phyloP scores from a whole-genome alignment of 2,888 invertebrate genomes.

The Chloromyia formosa region DNA sequence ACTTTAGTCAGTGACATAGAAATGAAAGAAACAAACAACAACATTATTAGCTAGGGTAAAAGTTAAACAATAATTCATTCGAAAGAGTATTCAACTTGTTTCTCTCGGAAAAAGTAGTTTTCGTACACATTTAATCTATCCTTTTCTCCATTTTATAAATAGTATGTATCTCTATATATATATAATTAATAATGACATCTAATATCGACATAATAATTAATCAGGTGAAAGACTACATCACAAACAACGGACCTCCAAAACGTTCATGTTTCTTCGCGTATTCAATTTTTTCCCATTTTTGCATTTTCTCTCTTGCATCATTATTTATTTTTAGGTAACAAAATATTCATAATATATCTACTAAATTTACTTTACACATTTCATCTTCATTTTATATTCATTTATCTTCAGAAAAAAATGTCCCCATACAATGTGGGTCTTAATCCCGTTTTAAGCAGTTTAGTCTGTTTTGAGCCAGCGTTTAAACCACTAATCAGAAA shows the following conservation, averaged over 20 bases:
- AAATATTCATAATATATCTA: conserved; percentile 33
- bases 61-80: neutral
- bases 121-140: neutral
- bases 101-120: neutral
- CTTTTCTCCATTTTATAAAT: neutral
- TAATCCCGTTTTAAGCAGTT: neutral
- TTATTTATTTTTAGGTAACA: conserved; percentile 33
- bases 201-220: conserved; percentile 43
- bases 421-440: neutral
- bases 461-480: conserved; percentile 4
- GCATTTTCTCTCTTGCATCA: conserved; percentile 13
- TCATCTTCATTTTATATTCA: too few species aligned
- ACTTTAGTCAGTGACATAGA: neutral
- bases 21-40: conserved; percentile 19
- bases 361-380: conserved; percentile 30
- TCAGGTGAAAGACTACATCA: conserved; percentile 37
- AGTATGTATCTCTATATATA: neutral
- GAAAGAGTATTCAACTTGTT: neutral
- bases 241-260: conserved; percentile 42
- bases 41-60: neutral
- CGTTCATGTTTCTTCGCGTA: too few species aligned
- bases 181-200: conserved; percentile 27
- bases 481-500: conserved; percentile 5
- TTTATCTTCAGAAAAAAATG: neutral
- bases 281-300: neutral